Conservation (phyloP, 2,113 vertebrate species). For the Murina feae region DNA sequence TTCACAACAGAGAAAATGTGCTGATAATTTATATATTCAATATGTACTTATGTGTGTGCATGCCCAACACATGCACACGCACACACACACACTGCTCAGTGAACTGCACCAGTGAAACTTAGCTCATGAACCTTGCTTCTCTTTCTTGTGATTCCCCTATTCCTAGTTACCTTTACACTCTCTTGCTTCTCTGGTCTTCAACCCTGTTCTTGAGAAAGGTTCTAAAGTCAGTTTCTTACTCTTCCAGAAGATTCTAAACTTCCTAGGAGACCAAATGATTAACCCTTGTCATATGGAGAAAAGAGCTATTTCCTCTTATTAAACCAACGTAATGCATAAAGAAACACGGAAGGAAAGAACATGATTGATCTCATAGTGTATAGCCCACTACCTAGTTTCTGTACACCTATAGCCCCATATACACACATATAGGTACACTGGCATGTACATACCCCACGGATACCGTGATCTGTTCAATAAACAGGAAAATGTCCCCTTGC, state of each 20-base stretch:
- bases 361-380: not conserved
- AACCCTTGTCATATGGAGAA: not conserved
- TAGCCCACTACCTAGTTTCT: not conserved
- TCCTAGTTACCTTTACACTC: not conserved
- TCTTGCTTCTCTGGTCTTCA: not conserved
- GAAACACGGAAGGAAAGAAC: not conserved
- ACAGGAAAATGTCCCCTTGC: not conserved
- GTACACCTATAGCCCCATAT: not conserved
- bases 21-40: constrained; percentile 65
- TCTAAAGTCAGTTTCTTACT: not conserved
- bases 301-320: not conserved
- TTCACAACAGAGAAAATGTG: constrained; percentile 58
- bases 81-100: not conserved
- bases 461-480: not conserved
- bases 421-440: not conserved
- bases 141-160: not conserved
- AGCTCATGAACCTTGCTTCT: not conserved
- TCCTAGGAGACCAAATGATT: not conserved
- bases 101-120: not conserved
- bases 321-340: not conserved
- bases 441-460: not conserved
- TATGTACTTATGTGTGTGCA: constrained; percentile 50
- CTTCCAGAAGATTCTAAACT: not conserved
- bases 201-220: not conserved
- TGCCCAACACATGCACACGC: constrained; percentile 28